Percentiles rank a stretch among this genome's conserved stretches.
Evolutionary conservation across 2,113 vertebrate species (phyloP).

Genomic region (Gavia stellata): DNA sequence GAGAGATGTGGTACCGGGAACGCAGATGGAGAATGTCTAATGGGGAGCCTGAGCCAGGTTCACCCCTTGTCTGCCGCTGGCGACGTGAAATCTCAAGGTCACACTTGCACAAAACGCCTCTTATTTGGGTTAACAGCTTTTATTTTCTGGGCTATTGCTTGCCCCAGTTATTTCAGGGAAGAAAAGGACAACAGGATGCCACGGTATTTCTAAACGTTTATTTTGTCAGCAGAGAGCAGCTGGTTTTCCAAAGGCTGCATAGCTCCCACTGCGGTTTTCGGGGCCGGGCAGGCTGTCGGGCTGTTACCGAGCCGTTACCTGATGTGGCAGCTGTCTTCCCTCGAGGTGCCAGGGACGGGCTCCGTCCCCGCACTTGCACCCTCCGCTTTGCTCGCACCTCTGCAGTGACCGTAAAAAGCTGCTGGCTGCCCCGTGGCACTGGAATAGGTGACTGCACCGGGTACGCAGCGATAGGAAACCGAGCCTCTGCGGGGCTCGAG

Average conservation of each 20-base stretch:
- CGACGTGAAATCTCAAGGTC: rapidly evolving
- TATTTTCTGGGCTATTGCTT: neutral
- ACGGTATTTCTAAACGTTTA: neutral
- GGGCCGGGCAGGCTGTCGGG: neutral
- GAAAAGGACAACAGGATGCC: neutral
- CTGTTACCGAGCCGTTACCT: neutral
- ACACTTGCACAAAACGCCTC: neutral
- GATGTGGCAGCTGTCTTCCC: neutral
- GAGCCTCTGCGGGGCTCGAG: neutral
- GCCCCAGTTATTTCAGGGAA: neutral
- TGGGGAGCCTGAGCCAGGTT: rapidly evolving
- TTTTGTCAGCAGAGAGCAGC: neutral
- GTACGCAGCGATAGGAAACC: neutral
- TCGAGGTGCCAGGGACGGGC: neutral
- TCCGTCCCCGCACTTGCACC: neutral
- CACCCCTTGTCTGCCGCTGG: neutral
- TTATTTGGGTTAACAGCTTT: neutral
- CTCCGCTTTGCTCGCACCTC: neutral
- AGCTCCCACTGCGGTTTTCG: neutral
- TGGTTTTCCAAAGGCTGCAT: rapidly evolving
- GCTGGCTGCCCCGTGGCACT: neutral
- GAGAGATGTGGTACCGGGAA: neutral
- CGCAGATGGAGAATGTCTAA: rapidly evolving
- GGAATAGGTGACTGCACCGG: neutral
- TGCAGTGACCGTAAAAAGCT: neutral